These are phyloP conservation scores for Agelaius phoeniceus DNA, from an alignment of 2,113 vertebrate species.

Conservation along the genomic window DNA sequence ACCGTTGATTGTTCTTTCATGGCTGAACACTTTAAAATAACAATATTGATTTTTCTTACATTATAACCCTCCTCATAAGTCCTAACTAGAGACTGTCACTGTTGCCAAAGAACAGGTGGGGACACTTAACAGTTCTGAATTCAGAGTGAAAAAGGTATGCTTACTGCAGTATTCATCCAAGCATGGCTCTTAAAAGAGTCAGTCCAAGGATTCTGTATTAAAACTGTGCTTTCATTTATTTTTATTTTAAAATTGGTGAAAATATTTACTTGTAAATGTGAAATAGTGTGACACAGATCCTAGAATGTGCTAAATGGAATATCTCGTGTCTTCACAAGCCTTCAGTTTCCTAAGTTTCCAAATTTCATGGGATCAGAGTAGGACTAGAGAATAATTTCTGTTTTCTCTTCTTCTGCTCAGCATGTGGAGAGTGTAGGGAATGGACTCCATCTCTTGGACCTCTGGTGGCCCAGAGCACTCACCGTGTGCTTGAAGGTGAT, in stretches of 20 bases:
- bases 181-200: background rate
- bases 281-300: background rate
- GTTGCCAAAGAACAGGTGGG: background rate
- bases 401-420: background rate
- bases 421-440: background rate
- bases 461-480: background rate
- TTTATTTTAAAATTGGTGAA: background rate
- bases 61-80: background rate
- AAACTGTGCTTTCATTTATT: background rate
- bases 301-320: background rate
- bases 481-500: background rate
- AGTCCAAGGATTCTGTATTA: background rate
- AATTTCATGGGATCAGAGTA: background rate
- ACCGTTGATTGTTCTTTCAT: slow-evolving; percentile 1
- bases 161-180: background rate
- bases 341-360: background rate
- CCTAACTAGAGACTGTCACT: background rate
- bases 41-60: slow-evolving; percentile 46
- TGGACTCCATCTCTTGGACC: background rate
- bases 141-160: background rate
- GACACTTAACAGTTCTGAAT: background rate
- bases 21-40: slow-evolving; percentile 41
- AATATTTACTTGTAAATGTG: background rate
- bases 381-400: background rate
- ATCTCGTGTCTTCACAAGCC: background rate